Conservation (phyloP, 92 coral and sea anemone species). For the Montipora capitata region DNA sequence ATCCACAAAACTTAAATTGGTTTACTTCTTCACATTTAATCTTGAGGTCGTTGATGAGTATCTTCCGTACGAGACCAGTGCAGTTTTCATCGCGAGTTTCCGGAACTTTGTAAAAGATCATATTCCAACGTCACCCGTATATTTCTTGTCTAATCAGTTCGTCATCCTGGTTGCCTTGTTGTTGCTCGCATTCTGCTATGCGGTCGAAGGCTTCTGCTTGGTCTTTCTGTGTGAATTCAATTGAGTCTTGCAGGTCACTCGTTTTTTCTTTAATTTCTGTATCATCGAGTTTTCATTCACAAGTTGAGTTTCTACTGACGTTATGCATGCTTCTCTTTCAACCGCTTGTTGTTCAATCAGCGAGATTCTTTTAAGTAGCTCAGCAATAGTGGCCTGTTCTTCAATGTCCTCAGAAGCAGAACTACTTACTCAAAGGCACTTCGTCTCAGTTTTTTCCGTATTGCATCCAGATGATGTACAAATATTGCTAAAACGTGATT, state of each 20-base stretch:
- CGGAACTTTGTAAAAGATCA: too few species aligned
- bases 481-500: too few species aligned
- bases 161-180: not conserved
- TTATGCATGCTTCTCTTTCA: conserved; percentile 1
- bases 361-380: not conserved
- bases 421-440: too few species aligned
- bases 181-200: conserved; percentile 6
- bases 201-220: conserved; percentile 9
- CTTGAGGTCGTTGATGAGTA: not conserved
- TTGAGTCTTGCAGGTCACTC: not conserved
- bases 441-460: too few species aligned
- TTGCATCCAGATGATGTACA: too few species aligned
- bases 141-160: conserved; percentile 2
- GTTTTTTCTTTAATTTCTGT: not conserved
- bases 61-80: not conserved
- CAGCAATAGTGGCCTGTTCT: not conserved
- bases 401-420: not conserved
- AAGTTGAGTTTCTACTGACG: conserved; percentile 6
- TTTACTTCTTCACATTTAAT: not conserved
- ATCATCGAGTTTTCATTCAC: not conserved
- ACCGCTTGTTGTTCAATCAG: conserved; percentile 9
- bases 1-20: too few species aligned
- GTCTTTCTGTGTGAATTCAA: conserved; percentile 13
- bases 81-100: not conserved
- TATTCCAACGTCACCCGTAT: not conserved